phyloP scores from a whole-genome alignment of 1,140 invertebrate species.

The Oryzaephilus surinamensis region DNA sequence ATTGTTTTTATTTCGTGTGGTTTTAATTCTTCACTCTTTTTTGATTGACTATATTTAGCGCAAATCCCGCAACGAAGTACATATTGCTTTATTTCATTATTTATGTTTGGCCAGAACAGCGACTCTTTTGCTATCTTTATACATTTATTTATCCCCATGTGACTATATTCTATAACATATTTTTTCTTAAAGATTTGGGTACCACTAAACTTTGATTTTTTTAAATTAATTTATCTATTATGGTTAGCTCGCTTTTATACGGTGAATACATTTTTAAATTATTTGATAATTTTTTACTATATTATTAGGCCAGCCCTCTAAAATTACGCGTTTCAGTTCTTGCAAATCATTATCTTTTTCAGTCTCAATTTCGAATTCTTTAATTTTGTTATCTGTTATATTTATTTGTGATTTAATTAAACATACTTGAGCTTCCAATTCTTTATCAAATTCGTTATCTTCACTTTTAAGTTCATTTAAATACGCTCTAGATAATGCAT shows the following conservation, averaged over 20 bases:
- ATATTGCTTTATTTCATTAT: slow-evolving; percentile 33
- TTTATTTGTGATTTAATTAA: slow-evolving; percentile 4
- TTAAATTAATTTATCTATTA: neutral
- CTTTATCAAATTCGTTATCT: slow-evolving; percentile 3
- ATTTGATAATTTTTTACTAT: slow-evolving; percentile 9
- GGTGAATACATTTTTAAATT: slow-evolving; percentile 3
- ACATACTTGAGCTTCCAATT: no score
- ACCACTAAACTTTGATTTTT: slow-evolving; percentile 9
- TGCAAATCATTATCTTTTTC: slow-evolving; percentile 1
- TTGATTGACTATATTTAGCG: slow-evolving; percentile 19
- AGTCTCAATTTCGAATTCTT: slow-evolving; percentile 2
- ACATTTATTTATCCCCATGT: slow-evolving; percentile 15
- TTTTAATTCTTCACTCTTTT: slow-evolving; percentile 31
- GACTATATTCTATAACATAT: slow-evolving; percentile 11
- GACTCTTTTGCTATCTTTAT: slow-evolving; percentile 29
- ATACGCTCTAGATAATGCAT: slow-evolving; percentile 33
- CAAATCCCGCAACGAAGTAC: slow-evolving; percentile 32
- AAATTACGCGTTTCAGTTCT: neutral
- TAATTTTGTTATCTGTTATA: neutral
- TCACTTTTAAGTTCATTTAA: neutral
- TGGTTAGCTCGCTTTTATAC: slow-evolving; percentile 1
- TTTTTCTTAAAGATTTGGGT: slow-evolving; percentile 4
- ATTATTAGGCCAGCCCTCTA: slow-evolving; percentile 7
- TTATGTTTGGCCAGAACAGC: no score
- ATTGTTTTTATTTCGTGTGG: slow-evolving; percentile 22